Base-by-base conservation (phyloP, 2,888 invertebrate genomes). In the Ommatoiulus sabulosus region DNA sequence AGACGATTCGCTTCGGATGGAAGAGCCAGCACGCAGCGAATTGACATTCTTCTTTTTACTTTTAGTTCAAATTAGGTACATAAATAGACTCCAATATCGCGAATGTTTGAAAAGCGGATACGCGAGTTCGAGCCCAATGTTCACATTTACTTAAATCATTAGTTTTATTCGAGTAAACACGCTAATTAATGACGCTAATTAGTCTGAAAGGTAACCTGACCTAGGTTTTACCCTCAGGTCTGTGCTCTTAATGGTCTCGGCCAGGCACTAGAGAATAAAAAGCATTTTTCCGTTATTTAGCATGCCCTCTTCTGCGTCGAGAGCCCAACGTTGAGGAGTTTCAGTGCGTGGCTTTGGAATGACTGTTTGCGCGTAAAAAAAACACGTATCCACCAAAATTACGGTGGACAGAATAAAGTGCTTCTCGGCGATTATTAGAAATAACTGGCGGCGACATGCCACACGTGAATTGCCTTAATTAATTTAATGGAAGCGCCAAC, bases 391-490 rank as follows among this genome's bases (percentile, higher is more conserved):
- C 10, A 24, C 24, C n/a, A 72, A 72, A 72, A 72, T 72, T 72
- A 72, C 24, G n/a, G n/a, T 63, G 15, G 52, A 17, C 15, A 63
- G 7, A 63, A 63, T 24, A 24, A 72, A 10, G 24, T 72, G 72
- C 24, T 72, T 24, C 35, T 35, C 24, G 24, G 24, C 72, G 72
- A 72, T 24, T 72, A 72, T 72, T 72, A 72, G 35, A 72, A 72
- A 72, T 72, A 72, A 72, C n/a, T 72, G 72, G 72, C 12, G 72
- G 12, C 24, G 24, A 72, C 72, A 72, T 72, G 72, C 24, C 72
- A n/a, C 72, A 10, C 24, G 72, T 72, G 72, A 72, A 72, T 72
- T 72, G 72, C 72, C 72, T 72, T 72, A 72, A 72, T 72, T 72
- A 72, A 72, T 72, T 72, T 72, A 72, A 72, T 72, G 72, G 72